Conservation (phyloP, 2,113 vertebrate species). For the Australoheros scitulus region DNA sequence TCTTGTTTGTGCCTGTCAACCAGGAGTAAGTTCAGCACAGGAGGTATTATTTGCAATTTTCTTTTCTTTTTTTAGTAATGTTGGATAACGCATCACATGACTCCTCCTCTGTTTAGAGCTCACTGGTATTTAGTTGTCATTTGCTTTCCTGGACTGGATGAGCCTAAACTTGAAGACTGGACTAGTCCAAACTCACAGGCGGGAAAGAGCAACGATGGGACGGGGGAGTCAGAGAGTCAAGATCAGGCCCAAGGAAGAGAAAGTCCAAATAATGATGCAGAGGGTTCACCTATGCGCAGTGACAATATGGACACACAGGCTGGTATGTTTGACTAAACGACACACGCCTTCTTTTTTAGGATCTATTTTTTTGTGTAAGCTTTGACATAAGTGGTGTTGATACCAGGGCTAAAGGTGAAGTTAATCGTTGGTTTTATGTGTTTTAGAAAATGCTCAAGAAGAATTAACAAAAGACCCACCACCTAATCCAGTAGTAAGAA, state of each 20-base stretch:
- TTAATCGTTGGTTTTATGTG: not conserved
- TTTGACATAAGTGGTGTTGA: not conserved
- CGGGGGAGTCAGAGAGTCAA: not conserved
- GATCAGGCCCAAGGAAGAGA: slow-evolving; percentile 12
- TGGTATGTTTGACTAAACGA: slow-evolving; percentile 32
- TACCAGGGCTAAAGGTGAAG: not conserved
- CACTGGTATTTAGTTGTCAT: slow-evolving; percentile 98
- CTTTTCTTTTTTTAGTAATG: not conserved
- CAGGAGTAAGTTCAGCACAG: slow-evolving; percentile 88
- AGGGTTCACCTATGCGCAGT: not conserved
- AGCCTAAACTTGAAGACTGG: slow-evolving; percentile 78
- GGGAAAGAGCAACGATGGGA: not conserved
- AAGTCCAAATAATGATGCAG: slow-evolving; percentile 7
- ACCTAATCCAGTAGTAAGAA: slow-evolving; percentile 67
- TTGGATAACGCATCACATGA: not conserved
- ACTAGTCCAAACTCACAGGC: slow-evolving; percentile 28
- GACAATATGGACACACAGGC: slow-evolving; percentile 8
- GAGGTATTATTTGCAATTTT: not conserved
- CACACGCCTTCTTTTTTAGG: not conserved
- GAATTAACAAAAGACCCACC: slow-evolving; percentile 33
- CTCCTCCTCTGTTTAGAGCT: slow-evolving; percentile 78
- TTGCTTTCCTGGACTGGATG: slow-evolving; percentile 92
- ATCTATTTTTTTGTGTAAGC: not conserved
- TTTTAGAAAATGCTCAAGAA: slow-evolving; percentile 50
- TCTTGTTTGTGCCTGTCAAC: slow-evolving; percentile 97